Conservation (phyloP, 2,888 invertebrate species). For the Pristionchus fissidentatus region DNA sequence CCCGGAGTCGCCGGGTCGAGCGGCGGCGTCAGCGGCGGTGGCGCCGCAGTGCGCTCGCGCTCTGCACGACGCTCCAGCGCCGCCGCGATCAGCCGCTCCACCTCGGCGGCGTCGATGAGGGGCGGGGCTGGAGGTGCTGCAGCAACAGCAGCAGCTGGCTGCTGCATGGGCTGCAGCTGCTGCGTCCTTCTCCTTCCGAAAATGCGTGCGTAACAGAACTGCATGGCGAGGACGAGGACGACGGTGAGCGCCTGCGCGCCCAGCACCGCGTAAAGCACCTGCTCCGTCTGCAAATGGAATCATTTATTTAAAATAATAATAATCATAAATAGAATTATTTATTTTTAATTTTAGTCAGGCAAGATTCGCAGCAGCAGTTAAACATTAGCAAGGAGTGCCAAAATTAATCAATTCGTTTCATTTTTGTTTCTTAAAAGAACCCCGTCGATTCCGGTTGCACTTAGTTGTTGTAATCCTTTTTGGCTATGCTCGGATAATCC, state of each 20-base stretch:
- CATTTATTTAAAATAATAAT: background rate
- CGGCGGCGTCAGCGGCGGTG: background rate
- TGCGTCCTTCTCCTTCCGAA: background rate
- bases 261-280: constrained; percentile 45
- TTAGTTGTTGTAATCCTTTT: too few relatives aligned
- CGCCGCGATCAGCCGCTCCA: constrained; percentile 12
- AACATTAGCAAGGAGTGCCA: too few relatives aligned
- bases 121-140: background rate
- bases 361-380: too few relatives aligned
- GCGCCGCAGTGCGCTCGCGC: background rate
- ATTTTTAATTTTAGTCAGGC: background rate
- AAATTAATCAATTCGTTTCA: too few relatives aligned
- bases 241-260: constrained; percentile 45
- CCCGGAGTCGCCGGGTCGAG: background rate
- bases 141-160: background rate
- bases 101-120: background rate
- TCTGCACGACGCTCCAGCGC: constrained; percentile 8
- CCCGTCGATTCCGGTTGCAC: too few relatives aligned
- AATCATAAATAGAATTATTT: background rate
- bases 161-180: background rate
- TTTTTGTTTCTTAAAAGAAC: too few relatives aligned
- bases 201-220: constrained; percentile 26
- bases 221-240: constrained; percentile 38
- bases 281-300: constrained; percentile 45
- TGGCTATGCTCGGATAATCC: too few relatives aligned